Percentiles rank a stretch among this genome's conserved stretches.
Evolutionary conservation across 2,888 invertebrate species (phyloP).

Genomic region (Cepaea hortensis): DNA sequence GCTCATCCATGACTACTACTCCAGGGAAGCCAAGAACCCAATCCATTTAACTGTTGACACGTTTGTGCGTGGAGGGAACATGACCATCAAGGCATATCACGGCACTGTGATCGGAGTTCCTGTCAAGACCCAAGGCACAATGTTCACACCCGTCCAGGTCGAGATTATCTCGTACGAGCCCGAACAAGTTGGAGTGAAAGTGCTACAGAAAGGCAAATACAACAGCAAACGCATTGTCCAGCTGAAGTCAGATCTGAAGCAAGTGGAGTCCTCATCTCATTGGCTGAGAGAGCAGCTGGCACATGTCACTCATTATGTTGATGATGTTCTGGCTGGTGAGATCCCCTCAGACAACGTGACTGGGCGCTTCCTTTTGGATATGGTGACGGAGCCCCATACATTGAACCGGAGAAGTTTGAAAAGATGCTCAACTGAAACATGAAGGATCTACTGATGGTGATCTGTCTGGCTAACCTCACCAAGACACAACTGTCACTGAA

Average conservation of each 20-base stretch:
- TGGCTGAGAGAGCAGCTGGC: slow-evolving; percentile 85
- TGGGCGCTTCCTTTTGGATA: slow-evolving; percentile 89
- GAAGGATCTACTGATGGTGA: slow-evolving; percentile 96
- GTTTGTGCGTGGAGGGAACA: slow-evolving; percentile 88
- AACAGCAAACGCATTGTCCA: slow-evolving; percentile 80
- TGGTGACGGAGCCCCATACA: slow-evolving; percentile 93
- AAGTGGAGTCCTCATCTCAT: slow-evolving; percentile 90
- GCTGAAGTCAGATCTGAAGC: slow-evolving; percentile 80
- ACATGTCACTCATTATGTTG: slow-evolving; percentile 83
- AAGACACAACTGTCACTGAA: slow-evolving; percentile 97
- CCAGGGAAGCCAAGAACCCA: slow-evolving; percentile 90
- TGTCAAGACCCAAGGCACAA: slow-evolving; percentile 88
- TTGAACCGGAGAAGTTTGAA: slow-evolving; percentile 92
- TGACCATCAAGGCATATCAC: slow-evolving; percentile 95
- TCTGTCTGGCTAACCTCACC: slow-evolving; percentile 87
- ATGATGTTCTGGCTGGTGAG: slow-evolving; percentile 87
- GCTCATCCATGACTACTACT: slow-evolving; percentile 97
- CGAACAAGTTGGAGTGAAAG: slow-evolving; percentile 85
- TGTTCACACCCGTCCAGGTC: slow-evolving; percentile 93
- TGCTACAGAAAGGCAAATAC: slow-evolving; percentile 88
- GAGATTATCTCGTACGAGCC: slow-evolving; percentile 93
- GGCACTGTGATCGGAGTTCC: slow-evolving; percentile 95
- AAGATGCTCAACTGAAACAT: slow-evolving; percentile 96
- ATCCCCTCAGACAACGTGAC: slow-evolving; percentile 86
- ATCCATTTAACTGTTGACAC: slow-evolving; percentile 97